Evolutionary conservation across 2,797 vertebrate species (phyloP), one percentile per base, ranked within the genome.

Genomic region (Hylomyscus alleni): DNA sequence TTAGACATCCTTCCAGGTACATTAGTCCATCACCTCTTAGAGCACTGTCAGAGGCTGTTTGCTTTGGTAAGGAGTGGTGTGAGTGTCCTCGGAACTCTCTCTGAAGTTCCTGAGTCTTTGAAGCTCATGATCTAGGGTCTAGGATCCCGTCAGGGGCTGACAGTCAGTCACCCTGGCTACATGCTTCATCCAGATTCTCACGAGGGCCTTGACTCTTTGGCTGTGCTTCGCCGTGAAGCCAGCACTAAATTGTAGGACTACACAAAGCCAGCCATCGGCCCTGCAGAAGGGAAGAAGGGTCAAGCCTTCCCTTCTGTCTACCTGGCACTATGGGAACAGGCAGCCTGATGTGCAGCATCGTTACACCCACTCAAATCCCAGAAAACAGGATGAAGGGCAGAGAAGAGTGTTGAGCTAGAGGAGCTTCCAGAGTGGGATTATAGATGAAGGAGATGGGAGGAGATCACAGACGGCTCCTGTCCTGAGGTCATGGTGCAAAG

Each of bases 11-110:
- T 73, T 69, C 37, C 22, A 19, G 22, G 29, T 26, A 0, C 60
- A 13, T 15, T n/a, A 2, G 3, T 0, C 5, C 3, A 3, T 15
- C 52, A 14, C 50, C 7, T 9, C 1, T 7, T n/a, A 31, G 58
- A 56, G 54, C 17, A 52, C 22, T 8, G 6, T 8, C 11, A 10
- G 75, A 13, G 72, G 17, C 10, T 11, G 11, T 11, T 37, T 19
- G 24, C 4, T 15, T 19, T 26, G 22, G 40, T 6, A 29, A 54
- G 2, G 50, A 31, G 22, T 40, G 3, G 44, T 3, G 3, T 4
- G 8, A 14, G 22, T n/a, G 65, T 29, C 81, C 88, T 44, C 73
- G n/a, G 20, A 20, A 47, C 34, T 77, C 72, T 44, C 24, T 24
- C 56, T 11, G 4, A 4, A 60, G 76, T 11, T 7, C 60, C 10